Evolutionary conservation across 2,113 vertebrate species (phyloP), one percentile per base, ranked within the genome.

Genomic region (Mirounga angustirostris): DNA sequence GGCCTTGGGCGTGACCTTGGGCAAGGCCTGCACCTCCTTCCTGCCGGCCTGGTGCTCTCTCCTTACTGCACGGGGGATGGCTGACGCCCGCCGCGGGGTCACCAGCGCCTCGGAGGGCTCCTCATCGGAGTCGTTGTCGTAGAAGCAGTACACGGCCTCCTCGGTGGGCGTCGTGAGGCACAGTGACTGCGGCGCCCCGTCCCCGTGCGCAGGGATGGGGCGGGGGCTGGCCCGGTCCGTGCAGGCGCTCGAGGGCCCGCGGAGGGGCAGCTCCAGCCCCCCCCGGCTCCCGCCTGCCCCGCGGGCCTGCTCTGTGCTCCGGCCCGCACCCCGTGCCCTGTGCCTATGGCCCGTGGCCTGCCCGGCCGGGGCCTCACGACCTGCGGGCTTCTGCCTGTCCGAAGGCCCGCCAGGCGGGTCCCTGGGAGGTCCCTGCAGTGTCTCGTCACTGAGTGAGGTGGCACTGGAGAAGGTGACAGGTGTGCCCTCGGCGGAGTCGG

Each of bases 371-470:
- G 96, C 85, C 4, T 97, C 95, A 24, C 84, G 90, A 56, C 98
- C 97, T 0, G 85, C 98, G 73, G 28, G 98, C 98, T 95, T 99
- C 98, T 98, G 76, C 96, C 98, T 16, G 98, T 98, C 28, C 92
- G 12, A 59, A 18, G 1, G 50, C 26, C 85, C 26, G 0, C 22
- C 1, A 0, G 95, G 93, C 33, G 30, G 54, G 9, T 99, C 99
- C 69, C 98, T 98, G 1, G 98, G 91, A 0, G 99, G 98, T 93
- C 99, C 99, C 69, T 99, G 99, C 91, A 99, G 99, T 1, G 99
- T 99, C 98, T 99, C 99, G 0, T 99, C 99, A 4, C 99, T 99
- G 67, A 99, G 98, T 0, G 99, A 99, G 83, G 99, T 99, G 0
- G 99, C 99, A 11, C 99, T 99, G 84, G 99, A 99, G 98, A 99